phyloP scores from a whole-genome alignment of 64 coral and sea anemone genomes.

The Stichodactyla mertensii region DNA sequence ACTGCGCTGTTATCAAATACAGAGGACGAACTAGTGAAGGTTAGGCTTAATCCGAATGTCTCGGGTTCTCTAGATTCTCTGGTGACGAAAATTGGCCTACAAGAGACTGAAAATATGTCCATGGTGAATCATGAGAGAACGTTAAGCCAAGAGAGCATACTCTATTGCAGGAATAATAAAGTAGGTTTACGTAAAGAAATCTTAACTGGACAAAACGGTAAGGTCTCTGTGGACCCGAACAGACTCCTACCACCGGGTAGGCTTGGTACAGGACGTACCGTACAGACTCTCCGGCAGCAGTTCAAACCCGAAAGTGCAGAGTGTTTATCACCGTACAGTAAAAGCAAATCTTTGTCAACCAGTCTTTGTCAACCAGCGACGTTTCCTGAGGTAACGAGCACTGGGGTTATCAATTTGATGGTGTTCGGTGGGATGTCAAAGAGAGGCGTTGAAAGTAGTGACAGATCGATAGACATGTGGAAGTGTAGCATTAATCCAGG shows the following conservation, averaged over 20 bases:
- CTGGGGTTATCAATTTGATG: conserved; percentile 56
- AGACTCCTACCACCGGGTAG: neutral
- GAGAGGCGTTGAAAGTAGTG: conserved; percentile 47
- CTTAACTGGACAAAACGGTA: neutral
- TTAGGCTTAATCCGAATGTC: neutral
- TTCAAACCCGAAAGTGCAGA: conserved; percentile 13
- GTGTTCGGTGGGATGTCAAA: conserved; percentile 70
- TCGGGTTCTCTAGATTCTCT: conserved; percentile 30
- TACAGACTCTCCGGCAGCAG: conserved; percentile 37
- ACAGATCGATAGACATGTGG: conserved; percentile 72
- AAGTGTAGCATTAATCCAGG: conserved; percentile 84
- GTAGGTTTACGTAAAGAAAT: neutral
- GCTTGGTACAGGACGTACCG: neutral
- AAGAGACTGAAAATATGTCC: conserved; percentile 19
- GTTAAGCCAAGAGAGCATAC: neutral
- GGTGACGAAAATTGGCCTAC: conserved; percentile 6
- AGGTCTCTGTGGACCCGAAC: neutral
- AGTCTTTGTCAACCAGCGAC: neutral
- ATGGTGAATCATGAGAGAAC: conserved; percentile 4
- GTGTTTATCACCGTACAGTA: conserved; percentile 16
- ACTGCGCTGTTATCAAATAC: conserved; percentile 26
- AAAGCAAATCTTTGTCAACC: neutral
- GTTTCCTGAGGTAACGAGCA: conserved; percentile 14
- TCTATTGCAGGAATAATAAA: neutral
- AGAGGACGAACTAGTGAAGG: neutral